A percentile compares a stretch with the other conserved stretches of the same genome.
Conservation (phyloP, 2,797 vertebrate species). For the Pseudochirops corinnae region DNA sequence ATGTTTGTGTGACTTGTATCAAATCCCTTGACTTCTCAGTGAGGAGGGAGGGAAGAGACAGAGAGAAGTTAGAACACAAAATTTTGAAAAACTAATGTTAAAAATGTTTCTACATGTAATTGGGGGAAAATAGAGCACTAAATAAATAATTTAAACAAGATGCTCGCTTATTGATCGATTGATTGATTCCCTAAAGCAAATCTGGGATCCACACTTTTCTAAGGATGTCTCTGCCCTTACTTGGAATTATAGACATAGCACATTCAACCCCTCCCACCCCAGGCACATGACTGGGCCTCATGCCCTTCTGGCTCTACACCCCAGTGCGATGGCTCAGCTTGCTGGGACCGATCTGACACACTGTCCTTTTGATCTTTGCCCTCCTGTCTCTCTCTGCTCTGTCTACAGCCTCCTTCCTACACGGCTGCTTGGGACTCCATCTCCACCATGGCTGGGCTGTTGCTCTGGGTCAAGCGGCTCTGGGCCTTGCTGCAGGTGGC, state of each 20-base stretch:
- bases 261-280: background rate
- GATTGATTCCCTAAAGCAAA: background rate
- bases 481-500: conserved; percentile 81
- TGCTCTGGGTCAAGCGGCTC: conserved; percentile 67
- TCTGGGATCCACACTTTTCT: background rate
- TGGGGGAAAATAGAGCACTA: background rate
- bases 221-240: background rate
- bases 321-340: background rate
- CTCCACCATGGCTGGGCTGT: conserved; percentile 53
- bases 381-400: conserved; percentile 37
- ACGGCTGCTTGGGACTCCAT: background rate
- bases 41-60: background rate
- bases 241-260: background rate
- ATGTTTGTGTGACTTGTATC: background rate
- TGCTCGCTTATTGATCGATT: background rate
- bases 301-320: background rate
- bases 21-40: background rate
- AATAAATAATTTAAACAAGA: background rate
- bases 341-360: background rate
- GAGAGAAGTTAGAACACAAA: background rate
- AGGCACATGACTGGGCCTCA: conserved; percentile 13
- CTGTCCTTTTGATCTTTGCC: conserved; percentile 59
- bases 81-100: background rate
- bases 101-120: background rate
- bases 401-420: background rate